Evolutionary conservation across 2,797 vertebrate genomes (phyloP).

Genomic region (Spinus pinus): DNA sequence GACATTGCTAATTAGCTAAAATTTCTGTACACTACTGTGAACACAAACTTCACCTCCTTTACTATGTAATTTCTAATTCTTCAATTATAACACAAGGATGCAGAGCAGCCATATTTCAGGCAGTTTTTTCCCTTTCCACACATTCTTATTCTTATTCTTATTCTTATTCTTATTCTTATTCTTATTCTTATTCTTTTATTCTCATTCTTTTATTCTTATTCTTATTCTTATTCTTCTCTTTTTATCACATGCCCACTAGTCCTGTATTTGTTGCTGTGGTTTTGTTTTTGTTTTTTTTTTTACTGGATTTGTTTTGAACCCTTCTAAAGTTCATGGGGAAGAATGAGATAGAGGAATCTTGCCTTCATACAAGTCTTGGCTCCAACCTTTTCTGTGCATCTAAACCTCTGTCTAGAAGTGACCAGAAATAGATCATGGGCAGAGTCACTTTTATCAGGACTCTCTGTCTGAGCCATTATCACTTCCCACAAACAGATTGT

Average conservation of each 20-base stretch:
- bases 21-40: neutral
- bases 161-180: neutral
- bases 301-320: neutral
- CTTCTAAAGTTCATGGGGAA: neutral
- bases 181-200: neutral
- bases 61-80: neutral
- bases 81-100: neutral
- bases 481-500: neutral
- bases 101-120: neutral
- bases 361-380: neutral
- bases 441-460: neutral
- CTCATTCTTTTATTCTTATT: neutral
- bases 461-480: neutral
- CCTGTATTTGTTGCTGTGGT: neutral
- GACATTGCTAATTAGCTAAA: neutral
- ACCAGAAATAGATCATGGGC: neutral
- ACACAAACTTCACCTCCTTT: neutral
- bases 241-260: neutral
- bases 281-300: neutral
- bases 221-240: neutral
- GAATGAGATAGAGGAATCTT: neutral
- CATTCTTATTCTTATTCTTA: neutral
- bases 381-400: neutral
- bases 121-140: neutral
- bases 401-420: neutral